These are phyloP conservation scores for Glomeris marginata DNA, from an alignment of 2,888 invertebrate genomes.

Conservation along the genomic window DNA sequence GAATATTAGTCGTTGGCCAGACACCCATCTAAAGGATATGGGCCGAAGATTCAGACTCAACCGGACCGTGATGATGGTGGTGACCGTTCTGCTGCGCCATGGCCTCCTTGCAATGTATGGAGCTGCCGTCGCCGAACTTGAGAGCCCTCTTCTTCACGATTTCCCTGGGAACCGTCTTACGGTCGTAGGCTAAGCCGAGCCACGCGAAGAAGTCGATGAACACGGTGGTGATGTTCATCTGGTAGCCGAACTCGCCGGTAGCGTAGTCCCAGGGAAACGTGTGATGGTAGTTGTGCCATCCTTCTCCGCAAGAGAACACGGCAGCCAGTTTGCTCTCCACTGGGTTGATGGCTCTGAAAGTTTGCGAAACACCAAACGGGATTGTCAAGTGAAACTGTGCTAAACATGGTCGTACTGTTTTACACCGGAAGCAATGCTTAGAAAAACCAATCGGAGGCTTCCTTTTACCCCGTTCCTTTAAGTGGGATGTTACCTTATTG, in stretches of 20 bases:
- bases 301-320: constrained; percentile 56
- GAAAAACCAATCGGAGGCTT: no score
- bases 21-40: no score
- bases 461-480: no score
- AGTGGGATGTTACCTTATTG: no score
- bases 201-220: constrained; percentile 67
- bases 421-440: no score
- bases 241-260: constrained; percentile 61
- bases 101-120: no score
- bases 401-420: background rate
- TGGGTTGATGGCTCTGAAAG: constrained; percentile 20
- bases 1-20: no score
- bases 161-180: constrained; percentile 54
- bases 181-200: constrained; percentile 74
- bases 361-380: no score
- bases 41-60: no score
- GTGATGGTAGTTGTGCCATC: constrained; percentile 92
- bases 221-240: constrained; percentile 54
- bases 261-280: constrained; percentile 89
- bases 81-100: no score
- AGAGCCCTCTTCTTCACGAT: constrained; percentile 51
- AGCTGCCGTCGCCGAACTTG: constrained; percentile 54
- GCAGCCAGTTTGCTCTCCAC: constrained; percentile 22
- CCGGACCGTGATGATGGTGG: no score
- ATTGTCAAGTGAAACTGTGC: background rate